Conservation (phyloP, 2,888 invertebrate species). For the Syrphus vitripennis region DNA sequence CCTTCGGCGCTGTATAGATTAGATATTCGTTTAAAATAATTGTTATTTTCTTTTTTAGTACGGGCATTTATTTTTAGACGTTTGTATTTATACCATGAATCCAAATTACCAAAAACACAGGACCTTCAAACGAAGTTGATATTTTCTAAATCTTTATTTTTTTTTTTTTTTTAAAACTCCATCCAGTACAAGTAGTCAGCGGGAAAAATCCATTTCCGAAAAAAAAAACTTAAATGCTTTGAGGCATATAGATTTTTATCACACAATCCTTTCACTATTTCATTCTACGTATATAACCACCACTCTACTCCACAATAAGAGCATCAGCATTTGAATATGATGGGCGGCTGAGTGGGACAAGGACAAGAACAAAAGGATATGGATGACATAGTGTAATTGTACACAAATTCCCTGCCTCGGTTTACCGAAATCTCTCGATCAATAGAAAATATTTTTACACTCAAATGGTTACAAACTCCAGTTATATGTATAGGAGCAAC, state of each 20-base stretch:
- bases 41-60: constrained; percentile 1
- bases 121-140: not conserved
- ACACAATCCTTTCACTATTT: constrained; percentile 25
- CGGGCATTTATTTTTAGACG: not conserved
- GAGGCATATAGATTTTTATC: constrained; percentile 50
- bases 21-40: not conserved
- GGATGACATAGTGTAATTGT: constrained; percentile 23
- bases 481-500: not conserved
- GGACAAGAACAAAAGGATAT: constrained; percentile 1
- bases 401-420: constrained; percentile 13
- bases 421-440: constrained; percentile 18
- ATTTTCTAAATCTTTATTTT: not conserved
- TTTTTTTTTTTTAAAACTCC: not conserved
- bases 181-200: not conserved
- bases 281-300: constrained; percentile 31
- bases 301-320: not conserved
- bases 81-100: not conserved
- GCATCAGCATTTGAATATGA: not conserved
- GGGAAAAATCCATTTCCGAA: constrained; percentile 13
- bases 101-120: not conserved
- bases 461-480: constrained; percentile 34
- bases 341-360: not conserved
- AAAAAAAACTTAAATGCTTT: constrained; percentile 26
- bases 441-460: constrained; percentile 49
- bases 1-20: not conserved